These are phyloP conservation scores for Ranitomeya variabilis DNA, from an alignment of 2,113 vertebrate genomes.

Conservation along the genomic window DNA sequence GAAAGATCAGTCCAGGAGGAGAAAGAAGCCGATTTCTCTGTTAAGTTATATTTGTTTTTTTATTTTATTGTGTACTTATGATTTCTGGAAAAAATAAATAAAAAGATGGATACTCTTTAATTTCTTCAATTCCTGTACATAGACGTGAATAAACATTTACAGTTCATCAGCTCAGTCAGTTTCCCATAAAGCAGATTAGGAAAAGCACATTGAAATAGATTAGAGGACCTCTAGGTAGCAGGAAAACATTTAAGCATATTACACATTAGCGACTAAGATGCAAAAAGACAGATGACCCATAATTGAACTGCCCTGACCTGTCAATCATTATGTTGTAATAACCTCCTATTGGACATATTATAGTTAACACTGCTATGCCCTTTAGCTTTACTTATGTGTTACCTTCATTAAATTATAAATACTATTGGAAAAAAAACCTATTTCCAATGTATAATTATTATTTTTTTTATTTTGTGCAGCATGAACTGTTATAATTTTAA, in stretches of 20 bases:
- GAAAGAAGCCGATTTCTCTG: too few relatives aligned
- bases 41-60: too few relatives aligned
- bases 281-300: slow-evolving; percentile 49
- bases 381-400: background rate
- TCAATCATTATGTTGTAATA: background rate
- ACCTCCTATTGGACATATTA: slow-evolving; percentile 6
- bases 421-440: too few relatives aligned
- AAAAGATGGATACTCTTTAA: background rate
- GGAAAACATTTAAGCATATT: slow-evolving; percentile 45
- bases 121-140: background rate
- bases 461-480: background rate
- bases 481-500: background rate
- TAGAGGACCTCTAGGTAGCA: slow-evolving; percentile 14
- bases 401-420: background rate
- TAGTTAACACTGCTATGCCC: background rate
- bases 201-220: slow-evolving; percentile 48
- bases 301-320: slow-evolving; percentile 39
- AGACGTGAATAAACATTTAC: background rate
- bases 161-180: slow-evolving; percentile 25
- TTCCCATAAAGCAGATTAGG: slow-evolving; percentile 57
- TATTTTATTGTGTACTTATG: too few relatives aligned
- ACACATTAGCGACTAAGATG: slow-evolving; percentile 16
- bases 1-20: too few relatives aligned
- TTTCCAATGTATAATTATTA: background rate
- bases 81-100: too few relatives aligned